These are phyloP conservation scores for Gandaritis pyraliata DNA, from an alignment of 2,888 invertebrate species.

Conservation along the genomic window DNA sequence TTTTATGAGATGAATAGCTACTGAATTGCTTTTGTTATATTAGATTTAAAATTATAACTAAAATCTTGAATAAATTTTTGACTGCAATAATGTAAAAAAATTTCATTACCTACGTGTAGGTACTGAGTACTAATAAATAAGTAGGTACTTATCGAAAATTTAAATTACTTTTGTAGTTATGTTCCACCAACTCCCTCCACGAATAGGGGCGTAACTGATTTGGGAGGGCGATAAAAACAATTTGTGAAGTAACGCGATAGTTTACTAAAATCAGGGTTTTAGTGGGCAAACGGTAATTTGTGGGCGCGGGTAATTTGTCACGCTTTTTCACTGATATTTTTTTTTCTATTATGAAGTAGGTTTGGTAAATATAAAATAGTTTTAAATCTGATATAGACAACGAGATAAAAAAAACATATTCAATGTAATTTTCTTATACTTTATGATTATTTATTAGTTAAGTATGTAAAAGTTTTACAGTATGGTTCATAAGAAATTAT, in stretches of 20 bases:
- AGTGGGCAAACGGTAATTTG: slow-evolving; percentile 35
- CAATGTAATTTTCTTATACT: neutral
- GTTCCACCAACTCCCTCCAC: slow-evolving; percentile 41
- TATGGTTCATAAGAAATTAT: neutral
- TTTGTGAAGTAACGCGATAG: slow-evolving; percentile 72
- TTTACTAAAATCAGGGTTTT: slow-evolving; percentile 68
- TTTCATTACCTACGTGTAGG: neutral
- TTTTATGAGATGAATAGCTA: slow-evolving; percentile 10
- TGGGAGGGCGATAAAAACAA: slow-evolving; percentile 59
- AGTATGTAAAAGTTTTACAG: too few relatives aligned
- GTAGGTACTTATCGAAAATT: too few relatives aligned
- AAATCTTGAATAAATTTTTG: too few relatives aligned
- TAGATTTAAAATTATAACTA: too few relatives aligned
- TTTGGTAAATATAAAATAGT: too few relatives aligned
- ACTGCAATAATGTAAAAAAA: too few relatives aligned
- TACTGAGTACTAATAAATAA: neutral
- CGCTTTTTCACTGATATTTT: slow-evolving; percentile 4
- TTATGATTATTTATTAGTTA: too few relatives aligned
- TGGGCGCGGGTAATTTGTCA: slow-evolving; percentile 56
- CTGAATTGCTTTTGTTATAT: neutral
- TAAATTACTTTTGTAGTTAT: slow-evolving; percentile 10
- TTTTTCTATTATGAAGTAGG: too few relatives aligned
- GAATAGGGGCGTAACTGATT: slow-evolving; percentile 59
- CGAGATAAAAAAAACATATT: too few relatives aligned
- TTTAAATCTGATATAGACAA: too few relatives aligned